Evolutionary conservation across 2,797 vertebrate genomes (phyloP).

Genomic region (Sitta carolinensis): DNA sequence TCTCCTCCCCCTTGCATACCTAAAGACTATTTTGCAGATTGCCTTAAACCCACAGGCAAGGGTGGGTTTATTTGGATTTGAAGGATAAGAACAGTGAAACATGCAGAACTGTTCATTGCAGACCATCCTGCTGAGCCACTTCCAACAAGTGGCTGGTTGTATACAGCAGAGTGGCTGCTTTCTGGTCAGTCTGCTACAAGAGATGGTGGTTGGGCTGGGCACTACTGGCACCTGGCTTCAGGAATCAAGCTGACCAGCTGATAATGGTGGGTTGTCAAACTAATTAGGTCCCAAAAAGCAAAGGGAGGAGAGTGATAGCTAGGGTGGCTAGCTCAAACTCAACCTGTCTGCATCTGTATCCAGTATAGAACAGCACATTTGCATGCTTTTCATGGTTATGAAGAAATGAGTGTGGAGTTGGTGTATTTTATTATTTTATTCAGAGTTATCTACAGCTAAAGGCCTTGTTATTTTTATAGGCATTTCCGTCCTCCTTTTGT

Average conservation of each 20-base stretch:
- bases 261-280: background rate
- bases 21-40: background rate
- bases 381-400: background rate
- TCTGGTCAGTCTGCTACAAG: background rate
- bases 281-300: background rate
- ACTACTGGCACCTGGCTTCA: rapidly evolving
- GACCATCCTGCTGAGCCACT: background rate
- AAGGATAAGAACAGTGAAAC: background rate
- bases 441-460: background rate
- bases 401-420: background rate
- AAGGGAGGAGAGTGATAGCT: background rate
- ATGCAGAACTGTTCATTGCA: background rate
- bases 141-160: background rate
- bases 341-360: background rate
- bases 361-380: background rate
- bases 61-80: background rate
- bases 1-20: background rate
- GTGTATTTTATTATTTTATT: background rate
- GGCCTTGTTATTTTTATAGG: background rate
- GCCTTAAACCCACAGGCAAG: background rate
- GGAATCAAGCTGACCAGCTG: background rate
- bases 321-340: background rate
- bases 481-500: background rate
- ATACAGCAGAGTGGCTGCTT: background rate
- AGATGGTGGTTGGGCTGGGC: background rate